A percentile compares a stretch with the other conserved stretches of the same genome.
Evolutionary conservation across 2,888 invertebrate species (phyloP).

Genomic region (Lacanobia oleracea): DNA sequence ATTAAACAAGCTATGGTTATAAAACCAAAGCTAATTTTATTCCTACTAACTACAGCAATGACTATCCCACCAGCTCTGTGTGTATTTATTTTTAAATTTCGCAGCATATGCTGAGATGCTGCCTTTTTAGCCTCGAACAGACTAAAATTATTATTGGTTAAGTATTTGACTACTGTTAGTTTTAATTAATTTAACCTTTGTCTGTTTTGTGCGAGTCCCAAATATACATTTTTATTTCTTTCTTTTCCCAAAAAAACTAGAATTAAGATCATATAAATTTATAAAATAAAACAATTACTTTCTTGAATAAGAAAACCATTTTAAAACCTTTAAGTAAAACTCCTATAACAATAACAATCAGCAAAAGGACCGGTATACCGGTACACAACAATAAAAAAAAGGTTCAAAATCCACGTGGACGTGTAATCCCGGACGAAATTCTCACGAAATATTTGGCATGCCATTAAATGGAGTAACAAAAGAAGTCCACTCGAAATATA

Average conservation of each 20-base stretch:
- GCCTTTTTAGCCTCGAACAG: too few species aligned
- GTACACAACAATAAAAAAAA: constrained; percentile 39
- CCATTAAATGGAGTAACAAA: constrained; percentile 57
- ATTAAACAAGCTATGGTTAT: not conserved
- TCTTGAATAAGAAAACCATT: constrained; percentile 1
- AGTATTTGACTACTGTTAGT: too few species aligned
- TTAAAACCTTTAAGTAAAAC: constrained; percentile 26
- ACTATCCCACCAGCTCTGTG: too few species aligned
- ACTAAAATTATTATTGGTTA: too few species aligned
- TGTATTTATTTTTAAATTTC: too few species aligned
- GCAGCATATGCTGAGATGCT: too few species aligned
- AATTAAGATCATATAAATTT: not conserved
- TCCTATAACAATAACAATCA: constrained; percentile 34
- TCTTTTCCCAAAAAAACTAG: too few species aligned
- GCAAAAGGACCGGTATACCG: constrained; percentile 25
- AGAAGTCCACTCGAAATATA: constrained; percentile 58
- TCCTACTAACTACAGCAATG: not conserved
- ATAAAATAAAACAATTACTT: not conserved
- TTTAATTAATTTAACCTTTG: too few species aligned
- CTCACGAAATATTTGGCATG: constrained; percentile 69
- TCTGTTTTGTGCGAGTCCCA: too few species aligned
- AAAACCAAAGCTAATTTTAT: not conserved
- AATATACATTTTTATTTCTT: too few species aligned
- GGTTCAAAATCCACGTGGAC: constrained; percentile 54
- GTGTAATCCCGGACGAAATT: constrained; percentile 59